Conservation (phyloP, 2,113 vertebrate genomes). For the Solenodon paradoxus region DNA sequence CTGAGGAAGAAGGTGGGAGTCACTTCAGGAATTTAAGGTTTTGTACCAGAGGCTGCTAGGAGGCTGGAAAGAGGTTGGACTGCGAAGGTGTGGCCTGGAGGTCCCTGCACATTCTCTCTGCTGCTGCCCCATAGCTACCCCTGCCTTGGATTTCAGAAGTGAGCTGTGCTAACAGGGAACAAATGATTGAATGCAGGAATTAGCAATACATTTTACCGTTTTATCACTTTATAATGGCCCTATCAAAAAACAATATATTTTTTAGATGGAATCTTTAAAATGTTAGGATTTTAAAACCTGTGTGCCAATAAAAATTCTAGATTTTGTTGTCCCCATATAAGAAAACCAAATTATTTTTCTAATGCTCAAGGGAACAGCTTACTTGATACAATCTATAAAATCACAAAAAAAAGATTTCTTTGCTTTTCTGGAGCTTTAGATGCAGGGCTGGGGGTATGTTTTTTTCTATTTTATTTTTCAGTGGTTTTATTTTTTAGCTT, state of each 20-base stretch:
- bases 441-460: neutral
- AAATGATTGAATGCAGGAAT: neutral
- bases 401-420: neutral
- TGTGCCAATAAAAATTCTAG: neutral
- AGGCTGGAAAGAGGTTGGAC: too few relatives aligned
- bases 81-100: neutral
- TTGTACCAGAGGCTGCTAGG: too few relatives aligned
- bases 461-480: conserved; percentile 3
- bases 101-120: neutral
- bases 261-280: neutral
- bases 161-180: neutral
- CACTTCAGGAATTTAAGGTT: neutral
- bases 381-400: neutral
- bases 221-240: neutral
- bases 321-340: neutral
- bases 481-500: neutral
- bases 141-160: neutral
- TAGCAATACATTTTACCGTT: neutral
- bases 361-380: neutral
- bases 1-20: neutral
- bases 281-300: neutral
- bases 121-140: neutral
- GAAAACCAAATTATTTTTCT: neutral
- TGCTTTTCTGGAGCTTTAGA: neutral
- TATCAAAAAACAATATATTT: neutral